These are phyloP conservation scores for Neosilurus hyrtlii DNA, from an alignment of 2,797 vertebrate species.

Conservation along the genomic window DNA sequence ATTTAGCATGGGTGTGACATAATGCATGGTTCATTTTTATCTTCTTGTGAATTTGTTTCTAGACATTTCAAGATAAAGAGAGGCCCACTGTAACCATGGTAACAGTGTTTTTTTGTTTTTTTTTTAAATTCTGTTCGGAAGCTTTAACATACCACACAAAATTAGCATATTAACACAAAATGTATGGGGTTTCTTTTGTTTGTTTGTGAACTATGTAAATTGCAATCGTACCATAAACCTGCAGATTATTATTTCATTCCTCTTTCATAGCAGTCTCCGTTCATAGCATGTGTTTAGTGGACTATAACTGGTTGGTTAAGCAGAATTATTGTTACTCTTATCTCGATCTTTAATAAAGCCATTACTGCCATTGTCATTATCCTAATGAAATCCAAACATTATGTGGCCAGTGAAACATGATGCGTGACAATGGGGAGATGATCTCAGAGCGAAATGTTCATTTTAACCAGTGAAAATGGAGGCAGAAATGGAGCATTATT, in stretches of 20 bases:
- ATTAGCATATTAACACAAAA: neutral
- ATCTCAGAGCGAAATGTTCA: constrained; percentile 45
- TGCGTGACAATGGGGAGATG: constrained; percentile 21
- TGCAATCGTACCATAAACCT: neutral
- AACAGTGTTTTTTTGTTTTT: constrained; percentile 22
- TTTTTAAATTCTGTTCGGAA: neutral
- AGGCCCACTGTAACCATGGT: constrained; percentile 11
- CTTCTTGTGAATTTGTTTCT: constrained; percentile 34
- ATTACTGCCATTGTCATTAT: constrained; percentile 39
- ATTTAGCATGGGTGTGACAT: constrained; percentile 56
- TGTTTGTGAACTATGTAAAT: neutral
- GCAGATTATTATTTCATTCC: neutral
- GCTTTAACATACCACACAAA: neutral
- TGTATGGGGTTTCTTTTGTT: neutral
- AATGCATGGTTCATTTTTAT: constrained; percentile 53
- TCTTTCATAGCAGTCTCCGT: neutral
- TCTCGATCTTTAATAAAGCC: neutral
- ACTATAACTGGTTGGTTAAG: neutral
- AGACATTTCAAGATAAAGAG: neutral
- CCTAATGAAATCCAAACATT: constrained; percentile 44
- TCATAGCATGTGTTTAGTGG: neutral
- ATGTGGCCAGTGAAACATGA: constrained; percentile 41
- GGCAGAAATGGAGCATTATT: constrained; percentile 42
- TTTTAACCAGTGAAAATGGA: constrained; percentile 36
- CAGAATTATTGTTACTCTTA: constrained; percentile 10